Conservation (phyloP, 2,113 vertebrate species). For the Copsychus sechellarum region DNA sequence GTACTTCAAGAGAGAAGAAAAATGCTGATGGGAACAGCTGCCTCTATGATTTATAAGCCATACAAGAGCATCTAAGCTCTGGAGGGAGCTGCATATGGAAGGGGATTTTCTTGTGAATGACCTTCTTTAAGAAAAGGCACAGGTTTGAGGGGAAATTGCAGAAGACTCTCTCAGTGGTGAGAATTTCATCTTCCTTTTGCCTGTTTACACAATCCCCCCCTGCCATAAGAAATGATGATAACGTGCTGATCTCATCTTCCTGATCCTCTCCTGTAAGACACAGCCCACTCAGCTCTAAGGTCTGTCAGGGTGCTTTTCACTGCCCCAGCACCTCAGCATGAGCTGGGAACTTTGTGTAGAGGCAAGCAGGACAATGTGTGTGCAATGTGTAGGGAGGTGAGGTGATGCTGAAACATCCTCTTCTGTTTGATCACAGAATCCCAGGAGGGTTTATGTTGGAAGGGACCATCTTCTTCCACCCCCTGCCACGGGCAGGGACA, state of each 20-base stretch:
- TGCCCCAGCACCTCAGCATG: background rate
- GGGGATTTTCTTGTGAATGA: constrained; percentile 35
- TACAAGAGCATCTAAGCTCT: background rate
- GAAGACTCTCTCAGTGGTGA: background rate
- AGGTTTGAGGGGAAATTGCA: background rate
- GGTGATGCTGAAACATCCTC: background rate
- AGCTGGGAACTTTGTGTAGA: background rate
- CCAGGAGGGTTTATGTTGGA: background rate
- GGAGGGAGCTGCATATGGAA: constrained; percentile 14
- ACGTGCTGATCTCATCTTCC: background rate
- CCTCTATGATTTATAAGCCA: constrained; percentile 47
- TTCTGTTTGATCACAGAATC: background rate
- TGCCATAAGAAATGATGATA: background rate
- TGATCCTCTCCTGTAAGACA: background rate
- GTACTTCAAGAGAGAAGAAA: constrained; percentile 31
- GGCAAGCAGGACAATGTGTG: background rate
- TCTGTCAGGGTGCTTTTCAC: background rate
- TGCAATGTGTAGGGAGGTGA: background rate
- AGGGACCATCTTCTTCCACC: background rate
- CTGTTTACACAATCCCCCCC: background rate
- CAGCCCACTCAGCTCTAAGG: background rate
- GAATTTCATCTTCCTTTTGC: background rate
- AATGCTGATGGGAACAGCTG: constrained; percentile 57
- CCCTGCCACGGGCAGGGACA: background rate
- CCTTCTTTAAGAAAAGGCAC: background rate